Conservation (phyloP, 2,113 vertebrate genomes). For the Phrynosoma platyrhinos region DNA sequence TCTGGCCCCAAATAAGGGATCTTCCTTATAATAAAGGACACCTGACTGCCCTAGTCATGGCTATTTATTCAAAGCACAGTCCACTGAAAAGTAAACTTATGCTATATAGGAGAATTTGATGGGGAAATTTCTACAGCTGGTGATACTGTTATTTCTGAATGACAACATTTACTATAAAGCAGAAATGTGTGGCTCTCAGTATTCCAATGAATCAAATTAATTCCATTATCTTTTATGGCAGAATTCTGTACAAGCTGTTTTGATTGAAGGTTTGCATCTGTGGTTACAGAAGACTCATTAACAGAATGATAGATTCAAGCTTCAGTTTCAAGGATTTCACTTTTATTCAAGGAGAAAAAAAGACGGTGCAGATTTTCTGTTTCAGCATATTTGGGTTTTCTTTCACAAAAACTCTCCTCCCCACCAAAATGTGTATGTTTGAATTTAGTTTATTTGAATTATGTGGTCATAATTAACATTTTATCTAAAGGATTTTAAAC, state of each 20-base stretch:
- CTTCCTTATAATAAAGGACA: no score
- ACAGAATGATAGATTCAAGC: constrained; percentile 44
- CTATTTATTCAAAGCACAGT: neutral
- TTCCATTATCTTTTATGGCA: constrained; percentile 55
- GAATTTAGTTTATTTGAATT: constrained; percentile 62
- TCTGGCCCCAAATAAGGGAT: no score
- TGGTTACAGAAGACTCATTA: constrained; percentile 53
- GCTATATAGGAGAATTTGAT: neutral
- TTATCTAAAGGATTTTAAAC: constrained; percentile 56
- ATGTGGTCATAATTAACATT: constrained; percentile 61
- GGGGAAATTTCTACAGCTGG: constrained; percentile 36
- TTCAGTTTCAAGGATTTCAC: constrained; percentile 38
- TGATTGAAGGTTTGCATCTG: constrained; percentile 60
- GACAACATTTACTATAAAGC: neutral
- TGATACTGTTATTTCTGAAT: constrained; percentile 22
- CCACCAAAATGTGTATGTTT: constrained; percentile 50
- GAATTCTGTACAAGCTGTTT: constrained; percentile 44
- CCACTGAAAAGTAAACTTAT: neutral
- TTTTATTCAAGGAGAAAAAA: constrained; percentile 57
- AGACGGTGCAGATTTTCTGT: constrained; percentile 40
- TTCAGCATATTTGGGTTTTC: constrained; percentile 42
- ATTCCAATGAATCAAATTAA: constrained; percentile 59
- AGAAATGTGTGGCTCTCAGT: constrained; percentile 37
- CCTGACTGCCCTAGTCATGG: no score
- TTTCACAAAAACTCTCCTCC: constrained; percentile 47